Percentiles rank a stretch among this genome's conserved stretches.
Conservation (phyloP, 2,888 invertebrate species). For the Palloptera scutellata region DNA sequence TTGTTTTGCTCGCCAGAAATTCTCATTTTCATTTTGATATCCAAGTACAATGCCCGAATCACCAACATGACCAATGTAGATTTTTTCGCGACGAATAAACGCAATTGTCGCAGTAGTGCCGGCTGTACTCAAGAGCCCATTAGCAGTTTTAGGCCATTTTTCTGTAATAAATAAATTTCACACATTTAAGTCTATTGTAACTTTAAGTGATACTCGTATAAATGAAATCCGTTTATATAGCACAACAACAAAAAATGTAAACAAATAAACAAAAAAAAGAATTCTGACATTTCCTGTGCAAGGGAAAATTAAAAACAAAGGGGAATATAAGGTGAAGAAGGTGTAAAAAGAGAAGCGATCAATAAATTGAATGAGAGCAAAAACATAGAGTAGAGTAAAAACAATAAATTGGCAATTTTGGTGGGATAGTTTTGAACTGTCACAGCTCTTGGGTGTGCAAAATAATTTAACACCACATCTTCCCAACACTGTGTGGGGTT, state of each 20-base stretch:
- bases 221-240: too few relatives aligned
- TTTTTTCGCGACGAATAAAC: conserved; percentile 91
- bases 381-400: neutral
- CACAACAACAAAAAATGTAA: neutral
- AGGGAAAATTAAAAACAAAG: too few relatives aligned
- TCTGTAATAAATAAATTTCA: conserved; percentile 67
- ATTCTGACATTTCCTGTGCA: neutral
- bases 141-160: conserved; percentile 96
- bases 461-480: neutral
- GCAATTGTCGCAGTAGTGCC: conserved; percentile 97
- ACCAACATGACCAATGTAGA: conserved; percentile 98
- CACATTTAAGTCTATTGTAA: too few relatives aligned
- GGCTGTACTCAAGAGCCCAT: conserved; percentile 94
- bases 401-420: neutral
- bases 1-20: conserved; percentile 81
- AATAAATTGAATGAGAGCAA: conserved; percentile 3
- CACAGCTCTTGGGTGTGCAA: neutral
- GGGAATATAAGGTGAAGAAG: too few relatives aligned
- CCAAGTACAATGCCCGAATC: conserved; percentile 95
- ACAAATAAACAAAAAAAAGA: neutral
- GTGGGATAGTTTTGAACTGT: conserved; percentile 5
- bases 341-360: neutral
- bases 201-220: too few relatives aligned
- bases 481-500: neutral
- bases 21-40: conserved; percentile 75